Percentiles rank a stretch among this genome's conserved stretches.
Conservation (phyloP, 2,113 vertebrate genomes). For the Thymallus thymallus region DNA sequence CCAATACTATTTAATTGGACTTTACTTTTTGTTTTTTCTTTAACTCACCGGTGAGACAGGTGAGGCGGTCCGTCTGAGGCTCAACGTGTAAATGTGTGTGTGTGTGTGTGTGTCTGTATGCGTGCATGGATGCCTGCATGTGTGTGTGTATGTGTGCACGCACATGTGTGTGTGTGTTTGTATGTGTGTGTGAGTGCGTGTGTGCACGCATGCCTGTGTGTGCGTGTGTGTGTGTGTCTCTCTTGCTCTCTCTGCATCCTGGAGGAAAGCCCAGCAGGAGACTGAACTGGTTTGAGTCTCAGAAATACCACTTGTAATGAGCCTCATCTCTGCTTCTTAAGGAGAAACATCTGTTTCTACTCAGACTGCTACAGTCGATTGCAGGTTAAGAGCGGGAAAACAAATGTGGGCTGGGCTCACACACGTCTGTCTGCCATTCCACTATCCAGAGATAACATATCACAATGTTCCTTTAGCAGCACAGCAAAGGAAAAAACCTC, state of each 20-base stretch:
- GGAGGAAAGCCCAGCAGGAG: slow-evolving; percentile 65
- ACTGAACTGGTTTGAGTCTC: slow-evolving; percentile 62
- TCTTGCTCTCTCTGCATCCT: slow-evolving; percentile 59
- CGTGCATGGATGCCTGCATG: background rate
- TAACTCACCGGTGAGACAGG: slow-evolving; percentile 53
- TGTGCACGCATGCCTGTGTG: slow-evolving; percentile 7
- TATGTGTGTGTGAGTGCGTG: slow-evolving; percentile 18
- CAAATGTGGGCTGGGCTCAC: slow-evolving; percentile 72
- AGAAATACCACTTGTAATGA: slow-evolving; percentile 74
- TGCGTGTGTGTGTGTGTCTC: slow-evolving; percentile 36
- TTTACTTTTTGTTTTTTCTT: slow-evolving; percentile 49
- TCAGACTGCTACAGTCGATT: slow-evolving; percentile 68
- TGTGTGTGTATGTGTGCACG: background rate
- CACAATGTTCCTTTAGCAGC: slow-evolving; percentile 80
- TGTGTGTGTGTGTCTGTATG: background rate
- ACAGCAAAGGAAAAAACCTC: slow-evolving; percentile 68
- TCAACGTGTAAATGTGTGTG: background rate
- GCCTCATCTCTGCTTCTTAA: slow-evolving; percentile 69
- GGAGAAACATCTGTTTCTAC: slow-evolving; percentile 72
- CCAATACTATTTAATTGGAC: slow-evolving; percentile 51
- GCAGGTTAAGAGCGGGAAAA: slow-evolving; percentile 79
- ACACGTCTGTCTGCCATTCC: slow-evolving; percentile 67
- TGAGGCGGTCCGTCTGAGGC: slow-evolving; percentile 24
- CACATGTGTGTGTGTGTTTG: background rate
- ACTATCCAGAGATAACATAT: slow-evolving; percentile 83